These are phyloP conservation scores for Spea bombifrons DNA, from an alignment of 2,113 vertebrate genomes.

Conservation along the genomic window DNA sequence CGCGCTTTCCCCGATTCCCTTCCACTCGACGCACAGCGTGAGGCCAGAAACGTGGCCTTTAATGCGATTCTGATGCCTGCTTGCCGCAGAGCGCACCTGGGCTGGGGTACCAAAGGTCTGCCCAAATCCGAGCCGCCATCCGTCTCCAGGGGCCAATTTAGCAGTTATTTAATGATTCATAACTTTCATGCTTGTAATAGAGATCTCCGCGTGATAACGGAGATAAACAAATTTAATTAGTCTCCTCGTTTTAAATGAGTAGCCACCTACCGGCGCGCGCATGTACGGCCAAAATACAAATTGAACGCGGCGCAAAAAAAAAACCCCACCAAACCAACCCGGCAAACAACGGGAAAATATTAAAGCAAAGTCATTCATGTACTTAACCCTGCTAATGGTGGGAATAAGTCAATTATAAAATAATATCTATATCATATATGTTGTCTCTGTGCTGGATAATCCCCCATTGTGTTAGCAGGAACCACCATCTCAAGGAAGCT, in stretches of 20 bases:
- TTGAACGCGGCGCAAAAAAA: slow-evolving; percentile 56
- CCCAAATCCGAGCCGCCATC: slow-evolving; percentile 58
- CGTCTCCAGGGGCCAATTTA: slow-evolving; percentile 87
- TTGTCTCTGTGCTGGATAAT: no score
- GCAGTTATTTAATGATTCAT: slow-evolving; percentile 90
- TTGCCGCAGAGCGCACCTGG: slow-evolving; percentile 81
- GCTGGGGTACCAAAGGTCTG: slow-evolving; percentile 66
- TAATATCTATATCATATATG: no score
- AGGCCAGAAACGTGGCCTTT: slow-evolving; percentile 70
- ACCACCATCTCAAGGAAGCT: no score
- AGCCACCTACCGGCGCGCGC: slow-evolving; percentile 63
- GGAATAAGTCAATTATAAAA: not conserved
- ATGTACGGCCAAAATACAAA: slow-evolving; percentile 58
- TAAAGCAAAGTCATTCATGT: not conserved
- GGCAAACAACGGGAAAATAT: slow-evolving; percentile 9
- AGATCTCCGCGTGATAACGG: slow-evolving; percentile 88
- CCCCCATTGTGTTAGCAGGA: no score
- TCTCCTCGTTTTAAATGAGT: slow-evolving; percentile 67
- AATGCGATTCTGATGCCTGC: slow-evolving; percentile 75
- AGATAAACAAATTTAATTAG: slow-evolving; percentile 97
- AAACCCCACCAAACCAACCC: slow-evolving; percentile 54
- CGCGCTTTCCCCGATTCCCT: slow-evolving; percentile 62
- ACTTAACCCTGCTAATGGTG: not conserved
- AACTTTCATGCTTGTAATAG: slow-evolving; percentile 84
- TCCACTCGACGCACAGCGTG: slow-evolving; percentile 80